Evolutionary conservation across 2,797 vertebrate species (phyloP), one percentile per base, ranked within the genome.

Genomic region (Semotilus atromaculatus): DNA sequence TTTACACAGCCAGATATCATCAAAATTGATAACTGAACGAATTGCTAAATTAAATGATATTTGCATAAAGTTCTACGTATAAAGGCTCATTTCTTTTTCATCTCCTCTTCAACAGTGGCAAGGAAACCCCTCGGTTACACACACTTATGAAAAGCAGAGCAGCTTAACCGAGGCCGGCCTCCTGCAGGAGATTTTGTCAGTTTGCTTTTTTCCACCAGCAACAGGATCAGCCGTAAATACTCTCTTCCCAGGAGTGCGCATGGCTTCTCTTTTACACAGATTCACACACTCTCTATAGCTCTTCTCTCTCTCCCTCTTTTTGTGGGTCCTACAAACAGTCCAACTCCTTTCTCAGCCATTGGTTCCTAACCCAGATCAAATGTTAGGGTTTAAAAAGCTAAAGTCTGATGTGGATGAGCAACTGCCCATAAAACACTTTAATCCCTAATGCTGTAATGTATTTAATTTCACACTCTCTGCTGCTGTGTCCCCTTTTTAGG

Each of bases 381-480:
- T 96, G 96, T 96, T 96, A 91, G 95, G 95, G 94, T 96, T 97
- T 96, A 95, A 96, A 96, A 96, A 96, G 95, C 94, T 93, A 94
- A 96, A 96, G 95, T 97, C 96, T 96, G 96, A 97, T 97, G 96
- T 97, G 96, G 96, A 96, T 97, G 96, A 97, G 96, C 96, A 96
- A 97, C 96, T 97, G 97, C 96, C 95, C 96, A 96, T 96, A 96
- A 97, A 98, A 97, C 90, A 90, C 95, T 96, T 97, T 96, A 97
- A 97, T 96, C 95, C 93, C 94, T 95, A 95, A 93, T 96, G 95
- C 96, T 96, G 94, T 96, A 95, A 97, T 97, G 97, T 97, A 97
- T 97, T 98, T 97, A 96, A 97, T 98, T 97, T 98, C 97, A 97
- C 97, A 97, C 96, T 95, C 96, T 94, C 95, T 96, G 96, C 95